phyloP scores from a whole-genome alignment of 2,888 invertebrate genomes.

The Schrankia costaestrigalis region DNA sequence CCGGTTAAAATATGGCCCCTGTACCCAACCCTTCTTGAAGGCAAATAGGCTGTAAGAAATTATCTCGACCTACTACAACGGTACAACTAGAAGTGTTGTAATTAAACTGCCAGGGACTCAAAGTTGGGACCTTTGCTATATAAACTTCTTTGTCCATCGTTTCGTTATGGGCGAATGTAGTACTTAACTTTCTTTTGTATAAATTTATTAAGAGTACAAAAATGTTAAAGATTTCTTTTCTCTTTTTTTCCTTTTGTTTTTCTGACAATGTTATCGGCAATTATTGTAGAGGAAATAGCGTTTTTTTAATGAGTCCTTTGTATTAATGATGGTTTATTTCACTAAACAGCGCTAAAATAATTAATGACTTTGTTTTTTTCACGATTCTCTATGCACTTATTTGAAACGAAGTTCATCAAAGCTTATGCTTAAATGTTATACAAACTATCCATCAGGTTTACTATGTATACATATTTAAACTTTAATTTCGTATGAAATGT shows the following conservation, averaged over 20 bases:
- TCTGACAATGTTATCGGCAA: conserved; percentile 20
- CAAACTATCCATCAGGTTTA: too few relatives aligned
- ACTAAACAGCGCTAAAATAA: too few relatives aligned
- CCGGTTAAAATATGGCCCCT: conserved; percentile 22
- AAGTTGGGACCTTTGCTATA: conserved; percentile 24
- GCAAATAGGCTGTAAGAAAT: conserved; percentile 68
- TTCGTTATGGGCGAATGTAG: conserved; percentile 29
- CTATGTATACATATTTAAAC: too few relatives aligned
- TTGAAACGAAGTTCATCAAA: too few relatives aligned
- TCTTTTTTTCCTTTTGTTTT: conserved; percentile 18
- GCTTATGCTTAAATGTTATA: too few relatives aligned
- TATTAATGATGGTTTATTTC: too few relatives aligned
- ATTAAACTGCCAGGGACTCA: conserved; percentile 52
- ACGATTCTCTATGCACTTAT: too few relatives aligned
- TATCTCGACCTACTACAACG: conserved; percentile 51
- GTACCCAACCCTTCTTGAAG: conserved; percentile 40
- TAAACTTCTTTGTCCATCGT: conserved; percentile 30
- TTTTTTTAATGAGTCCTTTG: too few relatives aligned
- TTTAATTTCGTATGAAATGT: too few relatives aligned
- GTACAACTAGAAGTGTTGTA: conserved; percentile 60
- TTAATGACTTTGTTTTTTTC: too few relatives aligned
- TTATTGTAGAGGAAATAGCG: too few relatives aligned
- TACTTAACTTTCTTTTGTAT: conserved; percentile 35
- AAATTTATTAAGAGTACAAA: conserved; percentile 36
- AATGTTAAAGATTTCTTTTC: conserved; percentile 25